phyloP scores from a whole-genome alignment of 1,140 invertebrate genomes.

The Drosophila arizonae region DNA sequence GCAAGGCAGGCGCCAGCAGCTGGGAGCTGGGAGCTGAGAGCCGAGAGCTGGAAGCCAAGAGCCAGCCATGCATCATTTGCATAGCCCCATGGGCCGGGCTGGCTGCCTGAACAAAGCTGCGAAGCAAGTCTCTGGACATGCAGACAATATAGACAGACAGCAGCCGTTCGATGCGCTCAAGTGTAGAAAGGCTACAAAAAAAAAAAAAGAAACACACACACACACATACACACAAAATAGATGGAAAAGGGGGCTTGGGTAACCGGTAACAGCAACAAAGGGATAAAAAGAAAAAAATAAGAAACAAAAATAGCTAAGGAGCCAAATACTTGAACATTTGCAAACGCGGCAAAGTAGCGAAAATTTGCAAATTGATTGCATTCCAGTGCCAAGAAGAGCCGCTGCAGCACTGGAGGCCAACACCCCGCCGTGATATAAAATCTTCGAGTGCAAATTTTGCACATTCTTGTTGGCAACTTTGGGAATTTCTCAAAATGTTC shows the following conservation, averaged over 20 bases:
- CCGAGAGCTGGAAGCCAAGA: slow-evolving; percentile 32
- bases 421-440: slow-evolving; percentile 41
- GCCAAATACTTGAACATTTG: slow-evolving; percentile 79
- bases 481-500: slow-evolving; percentile 49
- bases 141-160: slow-evolving; percentile 40
- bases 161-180: slow-evolving; percentile 68
- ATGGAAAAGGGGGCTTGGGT: slow-evolving; percentile 19
- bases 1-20: neutral
- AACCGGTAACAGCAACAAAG: slow-evolving; percentile 45
- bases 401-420: slow-evolving; percentile 39
- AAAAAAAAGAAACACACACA: neutral
- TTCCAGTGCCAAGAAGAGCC: slow-evolving; percentile 67
- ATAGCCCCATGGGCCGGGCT: slow-evolving; percentile 46
- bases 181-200: slow-evolving; percentile 59
- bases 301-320: slow-evolving; percentile 68
- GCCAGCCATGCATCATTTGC: slow-evolving; percentile 63
- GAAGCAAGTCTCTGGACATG: slow-evolving; percentile 3
- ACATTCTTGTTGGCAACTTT: slow-evolving; percentile 65
- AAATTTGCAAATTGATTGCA: slow-evolving; percentile 83
- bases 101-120: slow-evolving; percentile 38
- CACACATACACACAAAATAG: slow-evolving; percentile 60
- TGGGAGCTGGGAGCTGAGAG: slow-evolving; percentile 1
- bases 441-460: slow-evolving; percentile 66
- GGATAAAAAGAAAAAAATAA: neutral
- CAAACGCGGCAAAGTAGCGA: slow-evolving; percentile 79